Conservation (phyloP, 2,113 vertebrate species). For the Eidolon helvum region DNA sequence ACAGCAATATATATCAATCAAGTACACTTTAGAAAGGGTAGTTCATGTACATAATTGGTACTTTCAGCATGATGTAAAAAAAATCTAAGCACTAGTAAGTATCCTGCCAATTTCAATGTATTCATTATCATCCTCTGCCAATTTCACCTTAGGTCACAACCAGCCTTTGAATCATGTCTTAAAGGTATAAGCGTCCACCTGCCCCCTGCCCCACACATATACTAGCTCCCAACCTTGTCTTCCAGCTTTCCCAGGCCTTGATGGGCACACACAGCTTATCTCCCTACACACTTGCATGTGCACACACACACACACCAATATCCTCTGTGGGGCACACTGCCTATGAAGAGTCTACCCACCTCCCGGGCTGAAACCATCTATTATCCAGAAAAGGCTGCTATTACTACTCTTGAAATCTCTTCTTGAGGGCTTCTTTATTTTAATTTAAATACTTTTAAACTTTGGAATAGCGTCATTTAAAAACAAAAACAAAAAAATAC, state of each 20-base stretch:
- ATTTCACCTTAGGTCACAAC: background rate
- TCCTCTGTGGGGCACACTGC: background rate
- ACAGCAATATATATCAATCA: background rate
- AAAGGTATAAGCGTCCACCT: background rate
- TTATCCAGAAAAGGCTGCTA: background rate
- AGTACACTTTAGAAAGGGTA: background rate
- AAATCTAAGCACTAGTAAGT: background rate
- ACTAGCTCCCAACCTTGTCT: background rate
- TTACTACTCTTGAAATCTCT: background rate
- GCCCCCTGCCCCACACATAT: no score
- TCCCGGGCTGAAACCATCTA: no score
- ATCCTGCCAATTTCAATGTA: background rate
- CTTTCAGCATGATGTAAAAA: background rate
- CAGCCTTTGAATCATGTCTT: background rate
- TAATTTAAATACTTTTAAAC: background rate
- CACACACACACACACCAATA: fast-evolving
- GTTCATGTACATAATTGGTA: background rate
- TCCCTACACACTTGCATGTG: background rate
- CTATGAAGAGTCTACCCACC: background rate
- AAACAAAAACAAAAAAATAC: background rate
- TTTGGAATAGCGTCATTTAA: background rate
- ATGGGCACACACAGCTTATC: background rate
- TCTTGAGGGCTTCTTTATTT: background rate
- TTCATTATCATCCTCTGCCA: background rate
- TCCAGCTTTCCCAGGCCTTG: background rate